phyloP scores from a whole-genome alignment of 2,888 invertebrate genomes.

The Axea sp. region DNA sequence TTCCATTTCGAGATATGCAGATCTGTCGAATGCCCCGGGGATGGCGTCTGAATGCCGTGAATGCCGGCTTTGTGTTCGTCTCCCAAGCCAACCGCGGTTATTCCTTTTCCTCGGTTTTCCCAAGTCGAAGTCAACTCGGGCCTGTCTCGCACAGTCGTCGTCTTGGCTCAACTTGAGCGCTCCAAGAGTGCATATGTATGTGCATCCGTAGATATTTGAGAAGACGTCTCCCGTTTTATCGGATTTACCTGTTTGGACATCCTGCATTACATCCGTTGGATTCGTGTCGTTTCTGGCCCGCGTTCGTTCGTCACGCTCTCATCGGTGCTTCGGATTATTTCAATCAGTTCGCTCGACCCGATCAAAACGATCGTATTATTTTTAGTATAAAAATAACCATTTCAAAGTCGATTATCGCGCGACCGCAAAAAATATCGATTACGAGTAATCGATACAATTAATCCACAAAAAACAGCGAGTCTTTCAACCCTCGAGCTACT shows the following conservation, averaged over 20 bases:
- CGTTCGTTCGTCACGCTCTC: conserved; percentile 9
- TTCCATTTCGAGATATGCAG: conserved; percentile 73
- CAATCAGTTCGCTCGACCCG: neutral
- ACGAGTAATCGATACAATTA: too few species aligned
- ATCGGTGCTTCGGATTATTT: neutral
- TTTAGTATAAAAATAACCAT: too few species aligned
- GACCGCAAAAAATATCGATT: too few species aligned
- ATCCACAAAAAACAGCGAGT: too few species aligned
- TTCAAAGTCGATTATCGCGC: too few species aligned
- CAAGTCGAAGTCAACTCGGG: conserved; percentile 13
- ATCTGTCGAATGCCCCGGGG: conserved; percentile 69
- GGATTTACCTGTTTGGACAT: conserved; percentile 52
- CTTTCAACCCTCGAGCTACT: too few species aligned
- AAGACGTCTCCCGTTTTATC: conserved; percentile 31
- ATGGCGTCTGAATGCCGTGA: conserved; percentile 63
- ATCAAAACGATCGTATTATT: too few species aligned
- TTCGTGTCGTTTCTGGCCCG: conserved; percentile 10
- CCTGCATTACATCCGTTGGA: conserved; percentile 38
- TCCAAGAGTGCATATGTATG: conserved; percentile 1
- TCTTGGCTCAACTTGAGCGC: neutral
- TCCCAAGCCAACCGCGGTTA: conserved; percentile 49
- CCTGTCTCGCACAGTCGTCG: conserved; percentile 32
- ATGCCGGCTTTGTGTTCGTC: conserved; percentile 63
- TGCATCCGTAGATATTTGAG: conserved; percentile 23
- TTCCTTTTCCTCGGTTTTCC: conserved; percentile 40